phyloP scores from a whole-genome alignment of 2,797 vertebrate species.

The Podarcis lilfordi region DNA sequence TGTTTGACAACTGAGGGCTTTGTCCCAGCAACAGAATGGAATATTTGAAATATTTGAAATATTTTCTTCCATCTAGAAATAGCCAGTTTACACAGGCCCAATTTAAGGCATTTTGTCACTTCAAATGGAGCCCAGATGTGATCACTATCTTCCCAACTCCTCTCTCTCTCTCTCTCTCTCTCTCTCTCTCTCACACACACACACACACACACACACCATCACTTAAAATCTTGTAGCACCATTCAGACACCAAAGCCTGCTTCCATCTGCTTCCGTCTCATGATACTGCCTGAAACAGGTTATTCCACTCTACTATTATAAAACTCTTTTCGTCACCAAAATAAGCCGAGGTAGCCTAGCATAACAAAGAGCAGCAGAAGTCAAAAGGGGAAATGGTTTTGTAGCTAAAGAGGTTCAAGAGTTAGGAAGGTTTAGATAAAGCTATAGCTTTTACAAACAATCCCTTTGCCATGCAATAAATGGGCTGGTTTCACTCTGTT shows the following conservation, averaged over 20 bases:
- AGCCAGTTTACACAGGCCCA: background rate
- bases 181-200: too few relatives aligned
- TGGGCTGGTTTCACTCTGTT: background rate
- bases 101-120: background rate
- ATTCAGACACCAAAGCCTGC: background rate
- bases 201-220: too few relatives aligned
- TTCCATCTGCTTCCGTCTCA: background rate
- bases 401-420: background rate
- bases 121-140: background rate
- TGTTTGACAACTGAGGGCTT: constrained; percentile 8
- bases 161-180: too few relatives aligned
- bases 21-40: background rate
- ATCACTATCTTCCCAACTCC: background rate
- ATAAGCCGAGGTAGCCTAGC: background rate
- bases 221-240: background rate
- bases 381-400: background rate
- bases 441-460: background rate
- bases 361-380: background rate
- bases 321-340: background rate
- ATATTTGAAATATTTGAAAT: background rate
- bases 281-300: background rate
- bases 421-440: background rate
- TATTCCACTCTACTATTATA: background rate
- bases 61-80: background rate
- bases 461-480: background rate